Conservation (phyloP, 2,797 vertebrate species). For the Phaenicophaeus curvirostris region DNA sequence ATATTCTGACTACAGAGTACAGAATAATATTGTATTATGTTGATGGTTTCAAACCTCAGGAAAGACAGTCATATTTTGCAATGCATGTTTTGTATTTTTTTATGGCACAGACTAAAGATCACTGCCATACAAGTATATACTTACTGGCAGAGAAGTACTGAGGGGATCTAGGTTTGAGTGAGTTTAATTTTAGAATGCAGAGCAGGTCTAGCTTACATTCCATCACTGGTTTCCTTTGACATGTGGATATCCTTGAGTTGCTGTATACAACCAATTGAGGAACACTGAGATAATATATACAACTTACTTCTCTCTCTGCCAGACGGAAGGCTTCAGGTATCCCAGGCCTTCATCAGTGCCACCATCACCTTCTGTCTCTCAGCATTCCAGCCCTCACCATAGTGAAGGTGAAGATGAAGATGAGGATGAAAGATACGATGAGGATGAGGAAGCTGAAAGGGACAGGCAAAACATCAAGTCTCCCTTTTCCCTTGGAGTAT, state of each 20-base stretch:
- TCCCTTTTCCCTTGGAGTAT: constrained; percentile 77
- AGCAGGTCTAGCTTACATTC: background rate
- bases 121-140: background rate
- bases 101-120: background rate
- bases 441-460: constrained; percentile 91
- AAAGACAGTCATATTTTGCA: background rate
- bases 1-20: background rate
- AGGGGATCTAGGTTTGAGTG: background rate
- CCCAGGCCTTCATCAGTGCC: constrained; percentile 91
- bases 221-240: background rate
- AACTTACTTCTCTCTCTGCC: background rate
- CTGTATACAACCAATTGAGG: background rate
- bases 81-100: background rate
- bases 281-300: background rate
- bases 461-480: constrained; percentile 91
- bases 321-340: constrained; percentile 91
- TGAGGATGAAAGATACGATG: constrained; percentile 87
- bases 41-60: background rate
- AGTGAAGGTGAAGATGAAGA: constrained; percentile 85
- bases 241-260: background rate
- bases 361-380: constrained; percentile 88
- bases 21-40: background rate
- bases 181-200: background rate
- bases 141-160: background rate
- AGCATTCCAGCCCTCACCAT: constrained; percentile 88